phyloP scores from a whole-genome alignment of 2,797 vertebrate species.

The Nasua narica region DNA sequence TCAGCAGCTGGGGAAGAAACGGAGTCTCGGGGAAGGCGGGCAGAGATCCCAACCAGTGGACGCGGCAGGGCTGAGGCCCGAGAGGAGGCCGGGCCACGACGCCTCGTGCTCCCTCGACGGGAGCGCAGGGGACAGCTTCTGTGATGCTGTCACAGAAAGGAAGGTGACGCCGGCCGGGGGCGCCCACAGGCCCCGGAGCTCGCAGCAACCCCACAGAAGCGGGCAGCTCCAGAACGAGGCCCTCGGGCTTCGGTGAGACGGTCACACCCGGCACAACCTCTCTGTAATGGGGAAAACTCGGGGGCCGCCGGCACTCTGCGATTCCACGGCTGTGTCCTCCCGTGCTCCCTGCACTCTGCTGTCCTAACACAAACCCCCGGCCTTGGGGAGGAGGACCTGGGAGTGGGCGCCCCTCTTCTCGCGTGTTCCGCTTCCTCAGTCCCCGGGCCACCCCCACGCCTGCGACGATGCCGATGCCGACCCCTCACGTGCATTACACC shows the following conservation, averaged over 20 bases:
- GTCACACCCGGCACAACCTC: neutral
- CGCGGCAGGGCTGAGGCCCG: neutral
- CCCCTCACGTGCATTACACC: neutral
- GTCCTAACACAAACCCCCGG: neutral
- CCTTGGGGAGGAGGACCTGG: no score
- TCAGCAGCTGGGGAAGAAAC: rapidly evolving
- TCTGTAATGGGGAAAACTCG: neutral
- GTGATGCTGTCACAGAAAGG: no score
- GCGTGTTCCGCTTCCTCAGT: neutral
- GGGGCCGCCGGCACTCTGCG: neutral
- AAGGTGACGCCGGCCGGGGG: rapidly evolving
- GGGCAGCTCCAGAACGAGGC: neutral
- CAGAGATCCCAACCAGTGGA: neutral
- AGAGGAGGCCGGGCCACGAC: neutral
- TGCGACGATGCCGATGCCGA: neutral
- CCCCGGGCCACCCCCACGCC: neutral
- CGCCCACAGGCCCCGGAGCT: neutral
- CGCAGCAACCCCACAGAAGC: neutral
- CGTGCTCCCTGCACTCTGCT: neutral
- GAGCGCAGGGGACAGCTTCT: neutral
- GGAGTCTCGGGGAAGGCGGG: rapidly evolving
- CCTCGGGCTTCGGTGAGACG: rapidly evolving
- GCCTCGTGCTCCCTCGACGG: rapidly evolving
- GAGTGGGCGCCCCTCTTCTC: rapidly evolving
- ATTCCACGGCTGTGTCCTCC: neutral